Base-by-base conservation (phyloP, 2,888 invertebrate species). In the Perdita meconis region DNA sequence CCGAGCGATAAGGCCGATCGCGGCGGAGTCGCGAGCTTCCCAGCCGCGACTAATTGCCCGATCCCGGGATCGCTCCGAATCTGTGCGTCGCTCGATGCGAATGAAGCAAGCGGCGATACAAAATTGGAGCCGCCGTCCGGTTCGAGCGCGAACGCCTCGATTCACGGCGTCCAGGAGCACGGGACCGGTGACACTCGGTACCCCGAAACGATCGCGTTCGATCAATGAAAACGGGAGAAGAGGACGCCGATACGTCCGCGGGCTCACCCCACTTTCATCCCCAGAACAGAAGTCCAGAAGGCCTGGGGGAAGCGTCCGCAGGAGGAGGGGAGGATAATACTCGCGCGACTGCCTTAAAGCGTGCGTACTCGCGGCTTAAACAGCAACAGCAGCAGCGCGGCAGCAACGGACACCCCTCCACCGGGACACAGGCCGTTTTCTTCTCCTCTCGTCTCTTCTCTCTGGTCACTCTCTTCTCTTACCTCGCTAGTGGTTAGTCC, bases 331-430 rank as follows among this genome's bases (percentile, higher is more conserved):
- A 59, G 47, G 66, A 81, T 82, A 75, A 78, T 78, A 73, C 78
- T 65, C 78, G 75, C 81, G 78, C 78, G 81, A 74, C 61, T 73
- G 75, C 73, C 74, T 79, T 77, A 75, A 70, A 77, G 83, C 84
- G 82, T 64, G 82, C 84, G 81, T 79, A 82, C 81, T 70, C 77
- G 78, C 77, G 76, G 75, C 72, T 80, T 70, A 80, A 84, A 79
- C 81, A 85, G 81, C 82, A 82, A 82, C 77, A 63, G 79, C 80
- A 77, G 78, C 82, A 75, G 51, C 78, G 53, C 78, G 53, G 63
- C 82, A 86, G 86, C 83, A 80, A 72, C 85, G 81, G 69, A 81
- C 84, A 84, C 87, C 84, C 84, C 86, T 79, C 86, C 84, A 80
- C 74, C n/a, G n/a, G n/a, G n/a, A n/a, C n/a, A n/a, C n/a, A 70